phyloP scores from a whole-genome alignment of 2,797 vertebrate species.

The Microchirus variegatus region DNA sequence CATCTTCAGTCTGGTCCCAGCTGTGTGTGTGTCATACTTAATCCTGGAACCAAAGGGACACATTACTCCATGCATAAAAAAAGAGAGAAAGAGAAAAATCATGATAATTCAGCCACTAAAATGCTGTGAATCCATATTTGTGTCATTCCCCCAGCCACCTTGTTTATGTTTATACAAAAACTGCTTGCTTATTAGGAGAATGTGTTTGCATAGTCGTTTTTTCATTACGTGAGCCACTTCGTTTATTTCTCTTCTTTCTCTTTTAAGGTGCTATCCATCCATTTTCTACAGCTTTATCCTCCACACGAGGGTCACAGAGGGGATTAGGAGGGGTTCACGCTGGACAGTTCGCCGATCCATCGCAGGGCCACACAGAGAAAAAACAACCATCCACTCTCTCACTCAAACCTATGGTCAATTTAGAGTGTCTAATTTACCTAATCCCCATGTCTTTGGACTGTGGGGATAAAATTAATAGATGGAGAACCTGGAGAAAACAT shows the following conservation, averaged over 20 bases:
- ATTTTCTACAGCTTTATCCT: too few species aligned
- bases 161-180: conserved; percentile 65
- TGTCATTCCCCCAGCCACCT: conserved; percentile 39
- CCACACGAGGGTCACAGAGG: too few species aligned
- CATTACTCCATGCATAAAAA: conserved; percentile 60
- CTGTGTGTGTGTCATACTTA: conserved; percentile 73
- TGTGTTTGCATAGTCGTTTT: conserved; percentile 55
- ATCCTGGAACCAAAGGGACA: conserved; percentile 69
- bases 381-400: too few species aligned
- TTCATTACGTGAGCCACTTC: conserved; percentile 55
- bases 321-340: too few species aligned
- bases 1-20: conserved; percentile 72
- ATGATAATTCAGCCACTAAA: conserved; percentile 68
- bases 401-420: too few species aligned
- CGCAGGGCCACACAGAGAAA: too few species aligned
- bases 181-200: conserved; percentile 50
- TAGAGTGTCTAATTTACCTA: too few species aligned
- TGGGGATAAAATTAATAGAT: too few species aligned
- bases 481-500: too few species aligned
- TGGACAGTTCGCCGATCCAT: too few species aligned
- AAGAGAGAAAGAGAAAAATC: conserved; percentile 19
- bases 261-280: too few species aligned
- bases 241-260: conserved; percentile 18
- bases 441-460: too few species aligned
- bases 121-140: conserved; percentile 57